Evolutionary conservation across 2,113 vertebrate species (phyloP).

Genomic region (Hippocampus mohnikei): DNA sequence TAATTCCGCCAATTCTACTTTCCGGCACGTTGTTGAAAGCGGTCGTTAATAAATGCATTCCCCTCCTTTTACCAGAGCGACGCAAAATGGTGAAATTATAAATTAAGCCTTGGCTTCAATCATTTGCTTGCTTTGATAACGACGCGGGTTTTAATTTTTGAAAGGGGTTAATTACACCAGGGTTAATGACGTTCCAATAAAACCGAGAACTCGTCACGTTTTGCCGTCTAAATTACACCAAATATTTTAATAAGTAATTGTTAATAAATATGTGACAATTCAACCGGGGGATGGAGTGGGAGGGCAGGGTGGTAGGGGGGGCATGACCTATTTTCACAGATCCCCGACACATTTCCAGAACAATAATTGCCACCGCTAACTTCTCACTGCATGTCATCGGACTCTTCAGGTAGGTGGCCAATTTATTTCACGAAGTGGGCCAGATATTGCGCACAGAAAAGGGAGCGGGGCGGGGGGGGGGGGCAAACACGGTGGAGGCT

Average conservation of each 20-base stretch:
- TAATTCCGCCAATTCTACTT: slow-evolving; percentile 44
- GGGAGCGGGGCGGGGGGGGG: slow-evolving; percentile 15
- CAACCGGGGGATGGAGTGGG: neutral
- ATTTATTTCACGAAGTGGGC: slow-evolving; percentile 65
- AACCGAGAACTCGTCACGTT: slow-evolving; percentile 65
- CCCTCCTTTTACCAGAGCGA: slow-evolving; percentile 49
- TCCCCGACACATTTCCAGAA: slow-evolving; percentile 59
- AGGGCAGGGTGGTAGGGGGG: slow-evolving; percentile 6
- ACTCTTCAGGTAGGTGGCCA: slow-evolving; percentile 61
- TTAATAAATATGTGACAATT: slow-evolving; percentile 67
- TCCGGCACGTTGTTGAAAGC: slow-evolving; percentile 66
- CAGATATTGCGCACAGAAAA: slow-evolving; percentile 42
- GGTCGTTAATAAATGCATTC: slow-evolving; percentile 59
- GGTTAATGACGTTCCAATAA: slow-evolving; percentile 75
- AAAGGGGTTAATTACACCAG: slow-evolving; percentile 75
- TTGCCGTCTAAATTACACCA: slow-evolving; percentile 61
- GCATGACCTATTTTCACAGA: slow-evolving; percentile 59
- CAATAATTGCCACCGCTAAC: slow-evolving; percentile 58
- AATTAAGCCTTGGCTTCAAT: slow-evolving; percentile 74
- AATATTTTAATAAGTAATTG: slow-evolving; percentile 73
- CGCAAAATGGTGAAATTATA: slow-evolving; percentile 64
- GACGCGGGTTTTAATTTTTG: slow-evolving; percentile 75
- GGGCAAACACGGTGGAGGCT: slow-evolving; percentile 64
- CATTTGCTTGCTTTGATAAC: slow-evolving; percentile 78
- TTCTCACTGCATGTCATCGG: slow-evolving; percentile 60